A percentile compares a stretch with the other conserved stretches of the same genome.
phyloP scores from a whole-genome alignment of 2,888 invertebrate genomes.

The Scaptomyza parva region DNA sequence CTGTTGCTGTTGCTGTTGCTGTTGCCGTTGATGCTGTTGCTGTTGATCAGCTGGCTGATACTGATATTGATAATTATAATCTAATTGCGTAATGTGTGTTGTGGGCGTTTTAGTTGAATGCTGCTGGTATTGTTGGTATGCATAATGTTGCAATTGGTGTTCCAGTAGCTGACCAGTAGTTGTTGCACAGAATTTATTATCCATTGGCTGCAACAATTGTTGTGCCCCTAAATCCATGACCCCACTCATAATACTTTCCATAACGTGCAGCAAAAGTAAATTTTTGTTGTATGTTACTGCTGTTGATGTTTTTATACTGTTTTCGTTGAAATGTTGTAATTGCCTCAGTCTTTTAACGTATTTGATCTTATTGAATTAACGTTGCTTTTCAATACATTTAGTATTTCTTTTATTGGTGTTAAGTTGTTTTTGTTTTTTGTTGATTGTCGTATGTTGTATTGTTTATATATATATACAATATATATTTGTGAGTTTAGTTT shows the following conservation, averaged over 20 bases:
- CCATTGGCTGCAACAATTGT: slow-evolving; percentile 77
- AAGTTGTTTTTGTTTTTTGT: neutral
- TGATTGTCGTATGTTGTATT: slow-evolving; percentile 11
- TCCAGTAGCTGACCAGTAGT: slow-evolving; percentile 46
- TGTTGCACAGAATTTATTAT: slow-evolving; percentile 74
- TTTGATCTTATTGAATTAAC: slow-evolving; percentile 19
- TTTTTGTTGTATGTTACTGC: slow-evolving; percentile 4
- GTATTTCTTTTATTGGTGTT: slow-evolving; percentile 15
- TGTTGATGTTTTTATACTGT: slow-evolving; percentile 41
- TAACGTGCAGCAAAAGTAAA: slow-evolving; percentile 23
- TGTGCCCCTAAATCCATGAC: slow-evolving; percentile 71
- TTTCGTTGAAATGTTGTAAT: slow-evolving; percentile 39
- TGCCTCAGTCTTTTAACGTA: slow-evolving; percentile 63
- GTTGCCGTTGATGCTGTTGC: neutral
- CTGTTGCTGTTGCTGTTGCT: slow-evolving; percentile 49
- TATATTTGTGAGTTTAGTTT: slow-evolving; percentile 29
- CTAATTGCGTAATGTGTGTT: slow-evolving; percentile 57
- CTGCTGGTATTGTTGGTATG: slow-evolving; percentile 61
- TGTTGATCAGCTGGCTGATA: slow-evolving; percentile 53
- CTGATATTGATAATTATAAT: slow-evolving; percentile 53
- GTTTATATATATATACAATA: neutral
- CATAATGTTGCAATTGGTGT: slow-evolving; percentile 43
- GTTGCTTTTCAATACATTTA: slow-evolving; percentile 8
- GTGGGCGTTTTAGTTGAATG: slow-evolving; percentile 57
- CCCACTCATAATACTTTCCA: slow-evolving; percentile 76